Conservation (phyloP, 2,797 vertebrate genomes). For the Limnodromus scolopaceus region DNA sequence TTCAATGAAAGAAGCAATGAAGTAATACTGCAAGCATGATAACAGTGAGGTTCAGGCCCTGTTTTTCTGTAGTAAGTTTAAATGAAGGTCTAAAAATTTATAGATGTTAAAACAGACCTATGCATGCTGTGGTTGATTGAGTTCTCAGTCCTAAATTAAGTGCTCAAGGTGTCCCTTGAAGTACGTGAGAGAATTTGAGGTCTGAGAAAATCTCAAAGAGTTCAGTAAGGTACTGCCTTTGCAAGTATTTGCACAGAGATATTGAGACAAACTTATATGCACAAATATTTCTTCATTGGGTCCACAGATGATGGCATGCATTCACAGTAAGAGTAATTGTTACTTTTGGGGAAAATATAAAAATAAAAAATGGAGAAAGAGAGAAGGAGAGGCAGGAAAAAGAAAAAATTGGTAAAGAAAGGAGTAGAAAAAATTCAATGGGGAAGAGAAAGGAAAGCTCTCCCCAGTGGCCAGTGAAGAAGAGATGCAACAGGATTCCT, state of each 20-base stretch:
- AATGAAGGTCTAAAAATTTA: neutral
- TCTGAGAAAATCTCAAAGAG: neutral
- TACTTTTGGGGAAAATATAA: neutral
- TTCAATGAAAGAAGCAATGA: neutral
- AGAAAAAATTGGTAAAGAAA: neutral
- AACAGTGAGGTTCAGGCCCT: neutral
- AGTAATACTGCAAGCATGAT: neutral
- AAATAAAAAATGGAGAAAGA: neutral
- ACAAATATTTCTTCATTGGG: neutral
- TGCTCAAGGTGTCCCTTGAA: neutral
- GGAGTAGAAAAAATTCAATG: neutral
- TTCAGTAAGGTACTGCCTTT: neutral
- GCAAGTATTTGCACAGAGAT: neutral
- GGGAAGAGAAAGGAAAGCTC: neutral
- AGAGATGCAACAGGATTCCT: neutral
- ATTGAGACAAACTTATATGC: neutral
- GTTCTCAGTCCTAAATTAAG: neutral
- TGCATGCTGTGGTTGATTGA: neutral
- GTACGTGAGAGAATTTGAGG: neutral
- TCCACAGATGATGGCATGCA: neutral
- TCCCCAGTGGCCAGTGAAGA: accelerated
- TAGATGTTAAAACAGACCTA: neutral
- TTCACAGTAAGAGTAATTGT: neutral
- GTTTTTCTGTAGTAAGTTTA: neutral
- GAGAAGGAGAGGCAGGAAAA: neutral